These are phyloP conservation scores for Ispidina lecontei DNA, from an alignment of 2,797 vertebrate species.

Conservation along the genomic window DNA sequence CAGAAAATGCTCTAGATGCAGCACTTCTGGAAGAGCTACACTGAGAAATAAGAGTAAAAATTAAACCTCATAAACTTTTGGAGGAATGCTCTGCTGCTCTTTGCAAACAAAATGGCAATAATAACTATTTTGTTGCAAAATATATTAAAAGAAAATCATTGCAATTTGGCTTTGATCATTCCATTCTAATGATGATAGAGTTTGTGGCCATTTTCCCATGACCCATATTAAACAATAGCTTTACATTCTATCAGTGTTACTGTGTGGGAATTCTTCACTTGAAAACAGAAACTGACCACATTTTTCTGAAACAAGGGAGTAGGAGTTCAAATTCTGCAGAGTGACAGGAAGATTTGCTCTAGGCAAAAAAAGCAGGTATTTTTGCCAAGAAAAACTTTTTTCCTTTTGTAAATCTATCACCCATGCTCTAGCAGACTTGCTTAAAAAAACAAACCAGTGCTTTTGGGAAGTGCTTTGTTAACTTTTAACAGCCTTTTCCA, in stretches of 20 bases:
- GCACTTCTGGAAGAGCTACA: background rate
- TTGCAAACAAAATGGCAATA: background rate
- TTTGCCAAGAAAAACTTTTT: constrained; percentile 68
- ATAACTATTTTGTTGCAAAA: background rate
- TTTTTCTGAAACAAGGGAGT: constrained; percentile 46
- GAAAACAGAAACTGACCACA: constrained; percentile 29
- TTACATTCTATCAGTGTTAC: background rate
- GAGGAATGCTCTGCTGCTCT: background rate
- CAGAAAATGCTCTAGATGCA: background rate
- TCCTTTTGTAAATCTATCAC: constrained; percentile 62
- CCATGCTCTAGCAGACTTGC: constrained; percentile 60
- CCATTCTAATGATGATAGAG: background rate
- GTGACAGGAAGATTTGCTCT: constrained; percentile 58
- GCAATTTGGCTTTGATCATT: background rate
- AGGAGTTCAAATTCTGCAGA: constrained; percentile 58
- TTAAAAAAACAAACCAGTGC: constrained; percentile 65
- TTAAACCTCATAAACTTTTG: background rate
- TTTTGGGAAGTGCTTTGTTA: constrained; percentile 75
- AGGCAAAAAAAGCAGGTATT: constrained; percentile 3
- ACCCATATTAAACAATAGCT: constrained; percentile 14
- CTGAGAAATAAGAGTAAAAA: background rate
- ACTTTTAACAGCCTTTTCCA: constrained; percentile 70
- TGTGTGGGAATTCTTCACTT: constrained; percentile 55
- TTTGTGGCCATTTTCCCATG: constrained; percentile 38
- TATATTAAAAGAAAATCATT: background rate